Conservation (phyloP, 2,888 invertebrate genomes). For the Dyspetes luteomarginatus region DNA sequence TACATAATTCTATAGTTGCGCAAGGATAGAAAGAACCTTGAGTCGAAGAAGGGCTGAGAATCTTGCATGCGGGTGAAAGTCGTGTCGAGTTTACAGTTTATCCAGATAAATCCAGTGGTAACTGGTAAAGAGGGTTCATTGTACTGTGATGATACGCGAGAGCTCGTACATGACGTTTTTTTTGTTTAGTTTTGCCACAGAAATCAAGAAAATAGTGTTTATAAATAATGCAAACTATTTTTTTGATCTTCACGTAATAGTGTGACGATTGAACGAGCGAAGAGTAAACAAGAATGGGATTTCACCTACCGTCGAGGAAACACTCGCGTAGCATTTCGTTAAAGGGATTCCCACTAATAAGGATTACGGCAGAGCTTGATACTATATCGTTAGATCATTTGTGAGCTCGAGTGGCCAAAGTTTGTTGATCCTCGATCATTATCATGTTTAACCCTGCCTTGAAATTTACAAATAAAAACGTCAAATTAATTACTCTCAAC, state of each 20-base stretch:
- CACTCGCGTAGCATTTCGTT: background rate
- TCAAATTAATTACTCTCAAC: too few relatives aligned
- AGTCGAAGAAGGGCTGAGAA: constrained; percentile 60
- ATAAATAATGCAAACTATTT: too few relatives aligned
- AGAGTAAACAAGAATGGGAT: background rate
- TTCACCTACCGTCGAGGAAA: background rate
- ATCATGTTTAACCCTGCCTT: too few relatives aligned
- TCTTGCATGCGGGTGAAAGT: constrained; percentile 71
- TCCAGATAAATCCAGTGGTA: constrained; percentile 70
- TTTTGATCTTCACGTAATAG: background rate
- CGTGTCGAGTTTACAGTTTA: constrained; percentile 47
- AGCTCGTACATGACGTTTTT: background rate
- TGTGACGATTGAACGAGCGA: background rate
- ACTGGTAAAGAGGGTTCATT: constrained; percentile 69
- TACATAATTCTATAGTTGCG: background rate
- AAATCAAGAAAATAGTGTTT: too few relatives aligned
- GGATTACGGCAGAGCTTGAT: background rate
- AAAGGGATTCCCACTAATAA: background rate
- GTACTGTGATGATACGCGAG: constrained; percentile 30
- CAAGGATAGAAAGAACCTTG: constrained; percentile 51
- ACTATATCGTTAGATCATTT: background rate
- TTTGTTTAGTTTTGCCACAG: background rate
- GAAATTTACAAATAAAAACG: too few relatives aligned
- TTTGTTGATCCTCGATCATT: background rate
- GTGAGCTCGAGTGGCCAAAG: background rate